Evolutionary conservation across 2,113 vertebrate species (phyloP), one percentile per base, ranked within the genome.

Genomic region (Gopherus evgoodei): DNA sequence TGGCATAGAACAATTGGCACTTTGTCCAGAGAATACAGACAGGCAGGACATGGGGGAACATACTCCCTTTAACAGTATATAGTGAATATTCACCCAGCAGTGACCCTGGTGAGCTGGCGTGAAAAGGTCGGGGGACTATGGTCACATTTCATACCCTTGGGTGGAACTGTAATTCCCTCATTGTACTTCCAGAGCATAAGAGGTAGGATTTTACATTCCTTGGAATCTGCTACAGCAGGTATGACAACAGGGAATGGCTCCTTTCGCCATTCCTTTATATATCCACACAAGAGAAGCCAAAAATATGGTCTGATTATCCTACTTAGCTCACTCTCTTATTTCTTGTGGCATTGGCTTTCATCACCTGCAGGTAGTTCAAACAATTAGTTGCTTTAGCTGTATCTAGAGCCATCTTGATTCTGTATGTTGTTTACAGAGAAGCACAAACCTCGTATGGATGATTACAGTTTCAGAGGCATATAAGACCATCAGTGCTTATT

Each of bases 401-500:
- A 88, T 59, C 4, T 53, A 93, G 79, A 95, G 95, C 84, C 65
- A 89, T 19, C 69, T 84, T 65, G 2, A 7, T 62, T 94, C 75
- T 82, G 4, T 88, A 86, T 65, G 52, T 25, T 89, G 5, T 79
- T 97, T 91, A 78, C 89, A 84, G 56, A 93, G 72, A 59, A 95
- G n/a, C 86, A 93, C 49, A 95, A 59, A 89, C 9, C 53, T 95
- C 91, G 5, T 80, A 76, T 91, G 69, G 81, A 7, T 5, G 86
- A 93, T 84, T 91, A 42, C 49, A 89, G n/a, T 69, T 95, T 91
- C 87, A 84, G n/a, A 93, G 81, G 21, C 83, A 89, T 96, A 84
- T 95, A 65, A 96, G 57, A 91, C 93, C 82, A 83, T 52, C 16
- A 3, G 8, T 72, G 83, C 54, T 93, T 91, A 21, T 1, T 24